Evolutionary conservation across 2,888 invertebrate genomes (phyloP).

Genomic region (Euclidia mi): DNA sequence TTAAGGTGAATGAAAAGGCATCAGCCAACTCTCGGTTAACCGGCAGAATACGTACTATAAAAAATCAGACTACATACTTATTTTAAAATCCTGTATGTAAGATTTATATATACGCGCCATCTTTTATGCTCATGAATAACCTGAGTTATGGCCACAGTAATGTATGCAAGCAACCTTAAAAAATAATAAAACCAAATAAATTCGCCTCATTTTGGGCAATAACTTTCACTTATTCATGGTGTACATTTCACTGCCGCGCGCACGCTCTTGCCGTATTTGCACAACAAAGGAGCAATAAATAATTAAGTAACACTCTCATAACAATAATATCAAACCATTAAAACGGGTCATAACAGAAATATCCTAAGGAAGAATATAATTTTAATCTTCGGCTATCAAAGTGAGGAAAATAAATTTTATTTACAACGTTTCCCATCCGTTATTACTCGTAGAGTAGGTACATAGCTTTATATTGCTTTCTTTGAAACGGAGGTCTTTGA

Average conservation of each 20-base stretch:
- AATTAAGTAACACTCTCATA: background rate
- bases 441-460: slow-evolving; percentile 36
- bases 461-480: slow-evolving; percentile 47
- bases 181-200: too few species aligned
- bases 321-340: slow-evolving; percentile 13
- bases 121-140: too few species aligned
- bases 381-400: slow-evolving; percentile 49
- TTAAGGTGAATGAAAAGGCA: too few species aligned
- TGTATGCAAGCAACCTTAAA: too few species aligned
- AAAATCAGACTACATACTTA: too few species aligned
- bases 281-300: background rate
- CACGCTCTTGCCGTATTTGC: background rate
- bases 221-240: too few species aligned
- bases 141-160: too few species aligned
- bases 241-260: background rate
- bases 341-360: slow-evolving; percentile 19
- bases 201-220: too few species aligned
- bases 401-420: slow-evolving; percentile 38
- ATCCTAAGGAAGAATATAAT: slow-evolving; percentile 28
- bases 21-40: too few species aligned
- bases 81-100: too few species aligned
- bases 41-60: too few species aligned
- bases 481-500: slow-evolving; percentile 29
- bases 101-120: too few species aligned
- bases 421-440: slow-evolving; percentile 27